These are phyloP conservation scores for Timema podura DNA, from an alignment of 2,888 invertebrate genomes.

Conservation along the genomic window DNA sequence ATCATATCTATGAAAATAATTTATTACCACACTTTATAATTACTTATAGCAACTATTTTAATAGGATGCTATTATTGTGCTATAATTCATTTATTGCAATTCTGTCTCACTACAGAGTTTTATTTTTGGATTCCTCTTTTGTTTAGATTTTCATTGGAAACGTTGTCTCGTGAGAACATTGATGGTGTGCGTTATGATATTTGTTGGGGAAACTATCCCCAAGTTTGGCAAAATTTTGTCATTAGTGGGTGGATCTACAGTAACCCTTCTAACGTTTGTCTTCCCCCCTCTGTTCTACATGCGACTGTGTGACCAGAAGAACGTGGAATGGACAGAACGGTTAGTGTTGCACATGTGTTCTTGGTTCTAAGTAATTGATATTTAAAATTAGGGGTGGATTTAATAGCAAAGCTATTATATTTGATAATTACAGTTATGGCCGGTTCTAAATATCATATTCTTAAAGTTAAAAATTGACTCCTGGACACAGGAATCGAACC, in stretches of 20 bases:
- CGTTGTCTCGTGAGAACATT: conserved; percentile 54
- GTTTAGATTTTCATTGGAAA: conserved; percentile 58
- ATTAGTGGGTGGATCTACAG: conserved; percentile 65
- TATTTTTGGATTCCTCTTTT: conserved; percentile 18
- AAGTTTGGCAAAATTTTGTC: conserved; percentile 65
- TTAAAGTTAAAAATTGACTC: too few relatives aligned
- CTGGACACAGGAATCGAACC: too few relatives aligned
- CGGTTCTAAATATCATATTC: too few relatives aligned
- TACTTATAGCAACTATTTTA: too few relatives aligned
- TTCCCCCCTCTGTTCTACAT: conserved; percentile 65
- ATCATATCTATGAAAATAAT: too few relatives aligned
- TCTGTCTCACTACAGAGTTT: too few relatives aligned
- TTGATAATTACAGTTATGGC: too few relatives aligned
- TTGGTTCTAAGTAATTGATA: neutral
- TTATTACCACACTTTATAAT: too few relatives aligned
- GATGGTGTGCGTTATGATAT: conserved; percentile 56
- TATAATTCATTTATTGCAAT: too few relatives aligned
- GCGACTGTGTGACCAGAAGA: conserved; percentile 51
- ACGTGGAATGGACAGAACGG: conserved; percentile 47
- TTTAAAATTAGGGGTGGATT: too few relatives aligned
- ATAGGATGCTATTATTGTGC: too few relatives aligned
- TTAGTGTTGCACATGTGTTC: conserved; percentile 34
- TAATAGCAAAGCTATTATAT: too few relatives aligned
- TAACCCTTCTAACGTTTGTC: conserved; percentile 63
- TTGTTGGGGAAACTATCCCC: conserved; percentile 64